Base-by-base conservation (phyloP, 2,113 vertebrate species). In the Casuarius casuarius region DNA sequence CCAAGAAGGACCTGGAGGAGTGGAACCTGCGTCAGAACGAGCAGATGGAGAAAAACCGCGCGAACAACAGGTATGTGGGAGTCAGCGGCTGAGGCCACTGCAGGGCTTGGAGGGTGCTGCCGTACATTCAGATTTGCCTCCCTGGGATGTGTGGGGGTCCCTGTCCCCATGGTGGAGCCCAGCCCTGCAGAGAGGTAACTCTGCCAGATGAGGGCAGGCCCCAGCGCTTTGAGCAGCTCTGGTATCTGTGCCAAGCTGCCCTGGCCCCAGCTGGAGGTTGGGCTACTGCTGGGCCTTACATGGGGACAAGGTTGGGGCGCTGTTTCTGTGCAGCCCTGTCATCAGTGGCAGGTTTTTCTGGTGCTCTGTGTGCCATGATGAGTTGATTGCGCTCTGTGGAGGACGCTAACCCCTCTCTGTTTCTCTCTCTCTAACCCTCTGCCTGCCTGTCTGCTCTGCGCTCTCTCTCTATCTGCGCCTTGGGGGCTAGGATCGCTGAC, bases 31-130 rank as follows among this genome's bases (percentile, higher is more conserved):
- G 99, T 91, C 99, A 99, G 98, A 99, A 96, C 8, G 99, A 99
- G 86, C 99, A 99, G 96, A 98, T 99, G 94, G 99, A 99, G 98
- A 99, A 99, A 97, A 99, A 99, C 97, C 99, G 99, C 96, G 98
- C 98, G 96, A 99, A 99, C 97, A 99, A 99, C 97, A 98, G 99
- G 99, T 99, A 95, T 65, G 66, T 42, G 0, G 0, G 44, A 40
- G 10, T 29, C 23, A 62, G 52, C 5, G 46, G 84, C 42, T 73
- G 14, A 0, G 1, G 15, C 0, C 9, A 10, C 4, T 14, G 46
- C 29, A 10, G 31, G 56, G 17, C 59, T 25, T 13, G 38, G 35
- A 35, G 2, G 42, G 83, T 54, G 52, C 38, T 66, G 49, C 62
- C 65, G 17, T 62, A 78, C n/a, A 80, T 38, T 33, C 40, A 49